These are phyloP conservation scores for Sebastes ruberrimus DNA, from an alignment of 2,797 vertebrate genomes.

Conservation along the genomic window DNA sequence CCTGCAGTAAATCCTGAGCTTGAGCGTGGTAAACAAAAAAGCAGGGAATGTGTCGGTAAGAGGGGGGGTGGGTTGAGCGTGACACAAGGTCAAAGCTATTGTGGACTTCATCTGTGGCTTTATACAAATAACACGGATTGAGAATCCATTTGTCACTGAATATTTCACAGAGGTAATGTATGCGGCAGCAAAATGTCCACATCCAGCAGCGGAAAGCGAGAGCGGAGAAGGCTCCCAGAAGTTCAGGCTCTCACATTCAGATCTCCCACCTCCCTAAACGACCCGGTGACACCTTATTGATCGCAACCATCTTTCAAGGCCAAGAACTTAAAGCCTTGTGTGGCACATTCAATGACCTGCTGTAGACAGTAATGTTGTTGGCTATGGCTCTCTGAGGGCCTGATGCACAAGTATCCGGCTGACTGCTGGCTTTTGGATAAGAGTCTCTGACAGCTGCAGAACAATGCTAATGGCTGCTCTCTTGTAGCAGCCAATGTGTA, in stretches of 20 bases:
- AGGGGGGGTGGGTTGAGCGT: slow-evolving; percentile 16
- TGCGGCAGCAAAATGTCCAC: slow-evolving; percentile 41
- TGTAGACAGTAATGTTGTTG: slow-evolving; percentile 70
- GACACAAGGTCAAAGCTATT: slow-evolving; percentile 76
- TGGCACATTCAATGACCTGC: slow-evolving; percentile 75
- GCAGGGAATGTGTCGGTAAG: slow-evolving; percentile 13
- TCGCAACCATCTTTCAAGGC: slow-evolving; percentile 72
- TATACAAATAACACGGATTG: slow-evolving; percentile 64
- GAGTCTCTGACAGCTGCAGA: slow-evolving; percentile 77
- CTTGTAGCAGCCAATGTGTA: slow-evolving; percentile 72
- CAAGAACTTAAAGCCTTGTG: slow-evolving; percentile 66
- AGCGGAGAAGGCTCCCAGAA: slow-evolving; percentile 32
- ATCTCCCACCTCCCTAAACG: slow-evolving; percentile 56
- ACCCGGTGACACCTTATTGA: slow-evolving; percentile 77
- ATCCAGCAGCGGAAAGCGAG: slow-evolving; percentile 36
- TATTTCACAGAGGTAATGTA: slow-evolving; percentile 67
- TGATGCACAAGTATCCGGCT: slow-evolving; percentile 47
- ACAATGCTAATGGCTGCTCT: slow-evolving; percentile 77
- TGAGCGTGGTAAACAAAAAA: slow-evolving; percentile 57
- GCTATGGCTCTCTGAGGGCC: slow-evolving; percentile 63
- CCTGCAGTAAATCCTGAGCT: slow-evolving; percentile 66
- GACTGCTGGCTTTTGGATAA: slow-evolving; percentile 70
- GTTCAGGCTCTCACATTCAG: slow-evolving; percentile 47
- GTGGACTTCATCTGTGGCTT: slow-evolving; percentile 69
- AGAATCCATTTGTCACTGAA: slow-evolving; percentile 76